Percentiles rank a stretch among this genome's conserved stretches.
phyloP scores from a whole-genome alignment of 2,113 vertebrate species.

The Spilogale gracilis region DNA sequence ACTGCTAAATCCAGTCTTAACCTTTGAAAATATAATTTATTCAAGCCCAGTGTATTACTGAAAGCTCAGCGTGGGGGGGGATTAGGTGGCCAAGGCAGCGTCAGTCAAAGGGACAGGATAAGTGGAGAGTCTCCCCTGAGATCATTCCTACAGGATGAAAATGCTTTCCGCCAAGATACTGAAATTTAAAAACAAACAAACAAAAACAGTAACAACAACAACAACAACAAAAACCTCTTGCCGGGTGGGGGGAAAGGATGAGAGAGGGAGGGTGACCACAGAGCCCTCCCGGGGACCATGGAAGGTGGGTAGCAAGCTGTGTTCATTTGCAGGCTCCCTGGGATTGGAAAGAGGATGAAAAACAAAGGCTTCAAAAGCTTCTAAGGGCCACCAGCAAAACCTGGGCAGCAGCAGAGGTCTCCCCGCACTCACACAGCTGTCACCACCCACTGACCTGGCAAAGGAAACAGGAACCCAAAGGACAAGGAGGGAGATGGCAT shows the following conservation, averaged over 20 bases:
- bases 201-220: too few relatives aligned
- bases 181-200: not conserved
- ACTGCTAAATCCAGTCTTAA: constrained; percentile 84
- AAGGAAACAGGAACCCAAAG: not conserved
- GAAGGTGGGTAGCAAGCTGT: not conserved
- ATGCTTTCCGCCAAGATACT: not conserved
- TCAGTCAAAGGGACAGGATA: constrained; percentile 80
- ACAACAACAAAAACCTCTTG: not conserved
- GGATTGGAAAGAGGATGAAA: constrained; percentile 30
- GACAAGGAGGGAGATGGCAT: not conserved
- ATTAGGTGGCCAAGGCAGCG: constrained; percentile 83
- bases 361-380: constrained; percentile 26
- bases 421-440: not conserved
- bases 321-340: not conserved
- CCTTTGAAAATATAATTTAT: constrained; percentile 87
- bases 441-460: not conserved
- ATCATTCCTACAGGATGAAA: constrained; percentile 5
- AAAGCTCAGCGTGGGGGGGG: constrained; percentile 60
- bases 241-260: not conserved
- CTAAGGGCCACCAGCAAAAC: not conserved
- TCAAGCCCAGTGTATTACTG: constrained; percentile 85
- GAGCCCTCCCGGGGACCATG: not conserved
- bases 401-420: not conserved
- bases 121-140: constrained; percentile 4
- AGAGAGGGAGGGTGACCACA: not conserved